Evolutionary conservation across 2,113 vertebrate species (phyloP).

Genomic region (Alosa alosa): DNA sequence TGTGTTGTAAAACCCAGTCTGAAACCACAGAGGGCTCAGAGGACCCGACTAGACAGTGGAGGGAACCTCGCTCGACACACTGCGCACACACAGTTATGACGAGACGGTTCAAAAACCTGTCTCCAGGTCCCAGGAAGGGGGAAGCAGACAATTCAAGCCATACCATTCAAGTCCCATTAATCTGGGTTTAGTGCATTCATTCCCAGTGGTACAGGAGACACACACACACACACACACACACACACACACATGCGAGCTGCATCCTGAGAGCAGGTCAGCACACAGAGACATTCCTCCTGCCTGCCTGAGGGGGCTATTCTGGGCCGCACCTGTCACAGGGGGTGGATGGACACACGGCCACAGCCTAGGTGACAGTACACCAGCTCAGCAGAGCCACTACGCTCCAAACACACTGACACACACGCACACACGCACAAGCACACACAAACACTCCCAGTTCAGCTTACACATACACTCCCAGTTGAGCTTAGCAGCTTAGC

Average conservation of each 20-base stretch:
- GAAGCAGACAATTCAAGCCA: neutral
- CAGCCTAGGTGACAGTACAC: neutral
- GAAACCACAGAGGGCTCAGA: neutral
- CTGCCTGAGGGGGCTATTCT: neutral
- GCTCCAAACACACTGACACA: neutral
- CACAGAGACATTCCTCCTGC: neutral
- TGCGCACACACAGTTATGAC: neutral
- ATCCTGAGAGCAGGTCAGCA: neutral
- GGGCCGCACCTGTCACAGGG: slow-evolving; percentile 1
- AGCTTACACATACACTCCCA: slow-evolving; percentile 34
- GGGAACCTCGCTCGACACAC: neutral
- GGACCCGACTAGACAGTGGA: neutral
- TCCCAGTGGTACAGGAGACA: neutral
- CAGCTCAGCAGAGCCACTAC: neutral
- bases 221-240: slow-evolving; percentile 2
- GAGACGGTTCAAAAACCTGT: neutral
- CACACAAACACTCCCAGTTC: neutral
- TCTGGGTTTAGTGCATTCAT: neutral
- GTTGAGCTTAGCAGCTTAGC: neutral
- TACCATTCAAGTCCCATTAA: neutral
- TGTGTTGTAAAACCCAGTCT: neutral
- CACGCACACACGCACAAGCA: neutral
- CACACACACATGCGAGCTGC: neutral
- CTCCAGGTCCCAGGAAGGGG: neutral
- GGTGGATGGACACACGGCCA: neutral